Conservation (phyloP, 2,113 vertebrate species). For the Bubalus kerabau region DNA sequence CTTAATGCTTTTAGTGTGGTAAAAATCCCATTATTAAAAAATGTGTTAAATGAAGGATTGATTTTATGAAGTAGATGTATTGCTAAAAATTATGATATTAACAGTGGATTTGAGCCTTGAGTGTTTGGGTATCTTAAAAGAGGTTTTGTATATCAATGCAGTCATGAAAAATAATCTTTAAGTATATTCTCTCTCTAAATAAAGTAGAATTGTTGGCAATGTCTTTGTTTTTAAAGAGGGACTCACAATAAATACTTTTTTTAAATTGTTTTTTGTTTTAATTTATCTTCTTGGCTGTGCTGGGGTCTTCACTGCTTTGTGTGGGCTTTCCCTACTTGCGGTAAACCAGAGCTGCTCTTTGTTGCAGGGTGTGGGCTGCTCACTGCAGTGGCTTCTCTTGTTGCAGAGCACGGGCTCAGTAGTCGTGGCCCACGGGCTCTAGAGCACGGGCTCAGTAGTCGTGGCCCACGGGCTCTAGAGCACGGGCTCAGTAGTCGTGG, state of each 20-base stretch:
- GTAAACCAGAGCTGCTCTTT: neutral
- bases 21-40: neutral
- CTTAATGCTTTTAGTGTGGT: neutral
- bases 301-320: neutral
- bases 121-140: neutral
- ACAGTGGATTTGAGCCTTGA: neutral
- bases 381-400: neutral
- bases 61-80: neutral
- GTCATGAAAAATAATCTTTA: neutral
- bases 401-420: neutral
- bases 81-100: neutral
- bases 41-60: neutral
- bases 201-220: neutral
- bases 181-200: neutral
- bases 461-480: accelerated
- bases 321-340: accelerated
- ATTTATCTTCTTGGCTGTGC: neutral
- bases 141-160: neutral
- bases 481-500: too few relatives aligned
- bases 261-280: neutral
- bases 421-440: too few relatives aligned
- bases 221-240: neutral
- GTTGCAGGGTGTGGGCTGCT: neutral
- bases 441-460: too few relatives aligned
- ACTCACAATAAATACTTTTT: neutral